Conservation (phyloP, 2,113 vertebrate genomes). For the Synchiropus splendidus region DNA sequence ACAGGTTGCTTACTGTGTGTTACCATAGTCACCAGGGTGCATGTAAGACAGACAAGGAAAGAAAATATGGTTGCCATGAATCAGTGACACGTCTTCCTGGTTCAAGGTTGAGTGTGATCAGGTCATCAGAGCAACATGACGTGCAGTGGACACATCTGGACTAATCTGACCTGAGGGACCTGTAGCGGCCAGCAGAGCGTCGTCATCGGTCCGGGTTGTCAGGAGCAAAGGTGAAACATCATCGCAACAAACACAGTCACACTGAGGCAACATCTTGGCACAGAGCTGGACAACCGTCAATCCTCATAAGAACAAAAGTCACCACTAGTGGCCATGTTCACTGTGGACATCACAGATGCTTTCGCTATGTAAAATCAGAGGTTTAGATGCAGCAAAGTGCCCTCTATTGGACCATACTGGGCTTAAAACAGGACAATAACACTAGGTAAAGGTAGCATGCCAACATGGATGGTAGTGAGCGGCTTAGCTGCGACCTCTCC, state of each 20-base stretch:
- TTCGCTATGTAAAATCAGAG: no score
- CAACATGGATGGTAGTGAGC: no score
- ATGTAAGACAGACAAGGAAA: slow-evolving; percentile 27
- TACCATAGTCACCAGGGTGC: slow-evolving; percentile 40
- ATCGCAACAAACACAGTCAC: slow-evolving; percentile 16
- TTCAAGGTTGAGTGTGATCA: slow-evolving; percentile 17
- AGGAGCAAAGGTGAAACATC: slow-evolving; percentile 44
- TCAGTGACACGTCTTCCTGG: slow-evolving; percentile 11
- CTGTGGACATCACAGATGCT: slow-evolving; percentile 1
- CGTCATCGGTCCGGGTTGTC: slow-evolving; percentile 42
- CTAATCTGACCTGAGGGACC: slow-evolving; percentile 67
- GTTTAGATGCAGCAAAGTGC: no score
- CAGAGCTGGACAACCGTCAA: slow-evolving; percentile 8
- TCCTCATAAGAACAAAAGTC: background rate
- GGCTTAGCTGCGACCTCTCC: no score
- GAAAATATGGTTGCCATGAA: slow-evolving; percentile 10
- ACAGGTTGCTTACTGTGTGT: slow-evolving; percentile 48
- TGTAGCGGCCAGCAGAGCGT: slow-evolving; percentile 27
- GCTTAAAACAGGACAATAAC: no score
- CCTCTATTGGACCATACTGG: no score
- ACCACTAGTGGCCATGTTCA: no score
- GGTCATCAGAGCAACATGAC: slow-evolving; percentile 4
- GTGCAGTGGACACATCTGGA: slow-evolving; percentile 44
- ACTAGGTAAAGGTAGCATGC: no score
- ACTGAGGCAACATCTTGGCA: slow-evolving; percentile 1